phyloP scores from a whole-genome alignment of 1,140 invertebrate species.

The Liolophura sinensis region DNA sequence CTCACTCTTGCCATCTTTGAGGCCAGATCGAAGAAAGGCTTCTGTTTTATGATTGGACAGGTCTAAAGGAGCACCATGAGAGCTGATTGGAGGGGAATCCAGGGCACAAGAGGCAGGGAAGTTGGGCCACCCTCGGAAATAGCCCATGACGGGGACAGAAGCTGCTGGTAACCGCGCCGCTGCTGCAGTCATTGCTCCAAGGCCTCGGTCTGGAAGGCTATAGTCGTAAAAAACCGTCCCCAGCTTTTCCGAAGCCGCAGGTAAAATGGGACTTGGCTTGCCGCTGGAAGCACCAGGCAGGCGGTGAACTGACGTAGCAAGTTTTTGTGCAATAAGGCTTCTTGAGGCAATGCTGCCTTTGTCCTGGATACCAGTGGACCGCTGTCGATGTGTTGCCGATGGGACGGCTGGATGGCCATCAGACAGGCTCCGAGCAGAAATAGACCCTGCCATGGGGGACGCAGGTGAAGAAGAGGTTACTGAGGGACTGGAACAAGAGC shows the following conservation, averaged over 20 bases:
- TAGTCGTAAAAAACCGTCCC: constrained; percentile 39
- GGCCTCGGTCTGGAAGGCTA: constrained; percentile 47
- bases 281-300: constrained; percentile 1
- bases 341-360: background rate
- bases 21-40: constrained; percentile 10
- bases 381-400: no score
- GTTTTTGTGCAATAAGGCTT: background rate
- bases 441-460: no score
- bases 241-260: constrained; percentile 24
- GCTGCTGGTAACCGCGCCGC: constrained; percentile 17
- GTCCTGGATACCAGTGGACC: background rate
- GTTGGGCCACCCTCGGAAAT: constrained; percentile 28
- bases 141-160: constrained; percentile 17
- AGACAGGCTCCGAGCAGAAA: no score
- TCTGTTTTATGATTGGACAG: constrained; percentile 38
- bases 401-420: no score
- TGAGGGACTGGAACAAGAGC: no score
- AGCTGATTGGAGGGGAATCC: constrained; percentile 17
- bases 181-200: constrained; percentile 26
- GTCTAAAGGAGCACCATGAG: constrained; percentile 39
- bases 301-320: background rate
- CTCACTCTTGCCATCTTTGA: background rate
- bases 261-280: constrained; percentile 10
- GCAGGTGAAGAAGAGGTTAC: no score
- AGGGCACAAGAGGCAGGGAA: constrained; percentile 9